Conservation (phyloP, 2,888 invertebrate species). For the Rotaria macrura region DNA sequence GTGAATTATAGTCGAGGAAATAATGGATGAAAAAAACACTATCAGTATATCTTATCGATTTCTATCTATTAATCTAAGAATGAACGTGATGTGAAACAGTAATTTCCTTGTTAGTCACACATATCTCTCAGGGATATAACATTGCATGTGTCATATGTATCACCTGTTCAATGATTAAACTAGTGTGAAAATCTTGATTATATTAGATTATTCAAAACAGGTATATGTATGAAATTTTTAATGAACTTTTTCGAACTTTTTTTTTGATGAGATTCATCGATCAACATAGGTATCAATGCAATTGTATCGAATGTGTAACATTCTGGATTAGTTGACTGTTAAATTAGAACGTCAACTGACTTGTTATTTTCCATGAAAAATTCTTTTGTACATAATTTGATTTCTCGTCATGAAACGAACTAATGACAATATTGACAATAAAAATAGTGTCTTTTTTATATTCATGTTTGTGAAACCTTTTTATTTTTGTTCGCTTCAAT, state of each 20-base stretch:
- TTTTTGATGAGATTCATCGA: no score
- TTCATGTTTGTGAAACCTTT: neutral
- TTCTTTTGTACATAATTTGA: neutral
- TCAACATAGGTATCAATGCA: no score
- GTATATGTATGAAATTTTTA: neutral
- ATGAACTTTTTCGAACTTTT: neutral
- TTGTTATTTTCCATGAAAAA: neutral
- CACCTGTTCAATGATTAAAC: neutral
- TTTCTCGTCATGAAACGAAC: neutral
- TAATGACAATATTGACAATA: neutral
- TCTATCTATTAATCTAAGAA: neutral
- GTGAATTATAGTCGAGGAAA: neutral
- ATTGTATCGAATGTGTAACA: no score
- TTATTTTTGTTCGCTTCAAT: neutral
- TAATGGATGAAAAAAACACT: neutral
- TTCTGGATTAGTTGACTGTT: no score
- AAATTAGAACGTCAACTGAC: no score
- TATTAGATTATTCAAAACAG: neutral
- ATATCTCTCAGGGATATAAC: neutral
- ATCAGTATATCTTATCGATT: neutral
- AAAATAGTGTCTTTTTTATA: neutral
- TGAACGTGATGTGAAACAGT: neutral
- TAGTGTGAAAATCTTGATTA: neutral
- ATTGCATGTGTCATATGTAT: neutral
- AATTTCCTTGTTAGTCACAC: neutral